Conservation (phyloP, 35 echinoderm and acorn worm species). For the Strongylocentrotus purpuratus region DNA sequence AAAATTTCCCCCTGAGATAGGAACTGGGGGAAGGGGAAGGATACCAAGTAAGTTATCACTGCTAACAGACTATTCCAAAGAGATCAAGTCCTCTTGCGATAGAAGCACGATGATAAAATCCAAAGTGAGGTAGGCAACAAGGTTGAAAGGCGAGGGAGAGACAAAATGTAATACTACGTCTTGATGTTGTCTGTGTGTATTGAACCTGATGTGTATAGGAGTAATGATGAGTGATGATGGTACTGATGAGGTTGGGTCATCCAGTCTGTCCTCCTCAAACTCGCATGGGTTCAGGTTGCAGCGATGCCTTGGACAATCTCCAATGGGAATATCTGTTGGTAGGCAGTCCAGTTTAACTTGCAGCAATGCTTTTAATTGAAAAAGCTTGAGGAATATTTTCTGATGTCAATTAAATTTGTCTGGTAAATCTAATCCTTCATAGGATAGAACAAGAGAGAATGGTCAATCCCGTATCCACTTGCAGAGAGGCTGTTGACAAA, state of each 20-base stretch:
- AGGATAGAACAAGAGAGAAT: not conserved
- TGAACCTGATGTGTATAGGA: not conserved
- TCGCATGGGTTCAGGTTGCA: not conserved
- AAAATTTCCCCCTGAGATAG: not conserved
- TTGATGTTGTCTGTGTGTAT: not conserved
- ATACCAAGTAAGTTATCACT: too few relatives aligned
- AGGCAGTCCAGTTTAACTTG: not conserved
- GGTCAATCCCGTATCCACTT: not conserved
- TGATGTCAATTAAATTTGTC: not conserved
- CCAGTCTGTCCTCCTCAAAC: not conserved
- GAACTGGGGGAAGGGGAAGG: not conserved
- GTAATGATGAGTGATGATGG: not conserved
- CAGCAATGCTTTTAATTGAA: not conserved
- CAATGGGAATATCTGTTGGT: not conserved
- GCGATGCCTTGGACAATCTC: not conserved
- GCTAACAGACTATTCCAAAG: not conserved
- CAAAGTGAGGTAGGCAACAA: not conserved
- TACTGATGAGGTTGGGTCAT: not conserved
- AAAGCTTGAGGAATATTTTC: not conserved
- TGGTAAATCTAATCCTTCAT: not conserved
- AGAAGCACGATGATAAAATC: not conserved
- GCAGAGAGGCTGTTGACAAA: not conserved
- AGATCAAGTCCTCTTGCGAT: not conserved
- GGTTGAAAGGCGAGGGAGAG: not conserved
- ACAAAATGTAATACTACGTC: not conserved